A percentile compares a stretch with the other conserved stretches of the same genome.
phyloP scores from a whole-genome alignment of 2,113 vertebrate species.

The Calonectris borealis region DNA sequence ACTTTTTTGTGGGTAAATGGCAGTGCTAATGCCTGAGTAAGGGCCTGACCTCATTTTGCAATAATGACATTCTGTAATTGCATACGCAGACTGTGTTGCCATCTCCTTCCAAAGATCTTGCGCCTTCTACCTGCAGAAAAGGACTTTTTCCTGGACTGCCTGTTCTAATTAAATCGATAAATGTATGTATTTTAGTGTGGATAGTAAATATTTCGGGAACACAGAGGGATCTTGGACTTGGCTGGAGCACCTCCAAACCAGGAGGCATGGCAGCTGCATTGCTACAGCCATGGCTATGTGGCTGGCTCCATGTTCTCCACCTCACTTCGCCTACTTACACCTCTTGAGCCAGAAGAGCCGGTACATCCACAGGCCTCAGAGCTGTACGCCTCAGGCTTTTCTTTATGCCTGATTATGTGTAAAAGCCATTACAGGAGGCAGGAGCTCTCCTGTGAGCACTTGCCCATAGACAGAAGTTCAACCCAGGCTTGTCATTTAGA shows the following conservation, averaged over 20 bases:
- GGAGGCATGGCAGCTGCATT: neutral
- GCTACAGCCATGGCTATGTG: neutral
- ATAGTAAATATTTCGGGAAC: neutral
- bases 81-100: neutral
- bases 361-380: neutral
- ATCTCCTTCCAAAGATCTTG: neutral
- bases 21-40: neutral
- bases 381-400: neutral
- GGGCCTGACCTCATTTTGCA: constrained; percentile 26
- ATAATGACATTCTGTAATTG: neutral
- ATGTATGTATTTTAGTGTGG: neutral
- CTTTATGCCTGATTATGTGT: neutral
- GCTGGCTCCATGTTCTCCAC: neutral
- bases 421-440: neutral
- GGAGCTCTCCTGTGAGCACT: neutral
- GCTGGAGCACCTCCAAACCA: neutral
- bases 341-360: neutral
- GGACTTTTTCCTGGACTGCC: neutral
- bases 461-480: neutral
- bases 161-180: neutral
- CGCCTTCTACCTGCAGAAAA: neutral
- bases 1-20: neutral
- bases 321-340: neutral
- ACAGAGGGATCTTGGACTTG: neutral
- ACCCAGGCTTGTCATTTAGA: neutral